These are phyloP conservation scores for Euzetes globulus DNA, from an alignment of 2,888 invertebrate species.

Conservation along the genomic window DNA sequence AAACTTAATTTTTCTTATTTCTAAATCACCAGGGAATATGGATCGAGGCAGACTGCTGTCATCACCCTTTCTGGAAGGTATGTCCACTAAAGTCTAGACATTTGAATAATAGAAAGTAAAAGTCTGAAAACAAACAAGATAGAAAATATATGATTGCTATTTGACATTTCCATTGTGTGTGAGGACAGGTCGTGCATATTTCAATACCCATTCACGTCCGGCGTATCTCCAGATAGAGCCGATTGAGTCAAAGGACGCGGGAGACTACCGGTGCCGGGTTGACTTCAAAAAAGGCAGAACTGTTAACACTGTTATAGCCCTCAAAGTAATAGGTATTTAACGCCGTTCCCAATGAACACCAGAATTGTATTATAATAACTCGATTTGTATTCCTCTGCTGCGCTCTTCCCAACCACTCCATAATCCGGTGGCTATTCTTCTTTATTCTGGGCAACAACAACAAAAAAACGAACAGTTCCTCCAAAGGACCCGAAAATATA, in stretches of 20 bases:
- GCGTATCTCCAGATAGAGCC: slow-evolving; percentile 34
- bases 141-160: neutral
- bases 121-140: neutral
- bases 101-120: neutral
- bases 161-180: neutral
- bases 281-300: slow-evolving; percentile 84
- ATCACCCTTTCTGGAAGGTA: slow-evolving; percentile 23
- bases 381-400: neutral
- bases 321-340: slow-evolving; percentile 74
- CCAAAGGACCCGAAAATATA: slow-evolving; percentile 38
- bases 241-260: slow-evolving; percentile 46
- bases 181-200: slow-evolving; percentile 32
- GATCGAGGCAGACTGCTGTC: neutral
- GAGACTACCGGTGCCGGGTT: slow-evolving; percentile 75
- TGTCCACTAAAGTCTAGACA: neutral
- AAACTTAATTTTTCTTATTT: neutral
- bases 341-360: neutral
- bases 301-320: slow-evolving; percentile 72
- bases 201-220: slow-evolving; percentile 27
- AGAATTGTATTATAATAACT: slow-evolving; percentile 4
- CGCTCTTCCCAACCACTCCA: neutral
- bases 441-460: neutral
- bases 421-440: neutral
- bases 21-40: neutral
- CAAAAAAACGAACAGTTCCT: slow-evolving; percentile 31